Evolutionary conservation across 92 coral and sea anemone genomes (phyloP), one percentile per base, ranked within the genome.

Genomic region (Epizoanthus rinbou): DNA sequence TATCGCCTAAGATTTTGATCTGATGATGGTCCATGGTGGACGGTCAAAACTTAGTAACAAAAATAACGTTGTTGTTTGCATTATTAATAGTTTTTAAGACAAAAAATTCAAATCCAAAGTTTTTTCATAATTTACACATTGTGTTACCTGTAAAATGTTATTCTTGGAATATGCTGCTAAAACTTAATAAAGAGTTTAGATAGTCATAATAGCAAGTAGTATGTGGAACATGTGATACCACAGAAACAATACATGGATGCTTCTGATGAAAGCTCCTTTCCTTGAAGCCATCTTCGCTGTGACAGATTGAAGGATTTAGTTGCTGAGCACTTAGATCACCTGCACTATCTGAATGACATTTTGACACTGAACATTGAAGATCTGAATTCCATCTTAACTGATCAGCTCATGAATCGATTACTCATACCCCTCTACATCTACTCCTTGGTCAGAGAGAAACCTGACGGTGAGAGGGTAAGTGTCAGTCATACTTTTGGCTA

Each of bases 271-370:
- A 22, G 58, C 17, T 57, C 13, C 58, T 67, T 72, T 73, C 23
- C 72, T 13, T 85, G 9, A 45, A 96, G 99, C 85, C 99, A 96
- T 83, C 91, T 96, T 23, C 90, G 90, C 59, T 96, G 99, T 62
- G 96, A 88, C 75, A 89, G 97, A 58, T 89, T 96, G 23, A 96
- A 96, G 83, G 97, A 92, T 81, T 80, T 96, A 65, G 99, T 96
- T 24, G 99, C 99, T 0, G 99, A 96, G 67, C 99, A 96, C 62
- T 85, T 96, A 6, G 99, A 96, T 78, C 99, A 94, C 64, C 92
- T 97, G 3, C 99, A 97, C 54, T 97, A 97, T 69, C 85, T 97
- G 47, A 94, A 97, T 25, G 99, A 97, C 64, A 97, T 97, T 53
- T 69, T 97, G 28, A 88, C 80, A 2, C 91, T 97, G 16, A 87